These are phyloP conservation scores for Ophion slaviceki DNA, from an alignment of 2,888 invertebrate species.

Conservation along the genomic window DNA sequence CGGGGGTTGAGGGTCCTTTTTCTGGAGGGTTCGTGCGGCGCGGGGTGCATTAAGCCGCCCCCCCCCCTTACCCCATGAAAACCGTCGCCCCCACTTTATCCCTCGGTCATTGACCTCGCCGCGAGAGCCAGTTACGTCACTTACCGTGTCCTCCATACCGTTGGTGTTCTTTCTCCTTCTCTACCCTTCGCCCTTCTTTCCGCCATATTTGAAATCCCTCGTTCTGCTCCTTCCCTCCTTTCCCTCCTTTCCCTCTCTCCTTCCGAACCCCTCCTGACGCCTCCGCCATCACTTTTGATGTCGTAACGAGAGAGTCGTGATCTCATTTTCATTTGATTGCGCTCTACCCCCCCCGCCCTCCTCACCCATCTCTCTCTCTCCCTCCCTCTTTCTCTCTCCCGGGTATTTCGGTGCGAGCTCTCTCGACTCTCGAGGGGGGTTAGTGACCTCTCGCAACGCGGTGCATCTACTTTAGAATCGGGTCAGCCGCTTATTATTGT, in stretches of 20 bases:
- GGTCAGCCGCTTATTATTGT: slow-evolving; percentile 83
- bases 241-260: slow-evolving; percentile 45
- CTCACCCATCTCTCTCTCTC: slow-evolving; percentile 16
- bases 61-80: background rate
- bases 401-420: slow-evolving; percentile 66
- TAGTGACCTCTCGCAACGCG: slow-evolving; percentile 78
- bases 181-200: slow-evolving; percentile 58
- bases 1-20: slow-evolving; percentile 67
- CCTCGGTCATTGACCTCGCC: slow-evolving; percentile 81
- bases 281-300: slow-evolving; percentile 80
- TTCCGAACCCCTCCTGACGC: slow-evolving; percentile 53
- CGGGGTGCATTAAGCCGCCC: slow-evolving; percentile 79
- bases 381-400: slow-evolving; percentile 44
- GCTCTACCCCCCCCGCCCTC: slow-evolving; percentile 67
- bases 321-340: slow-evolving; percentile 84
- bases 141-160: slow-evolving; percentile 60
- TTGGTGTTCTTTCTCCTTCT: slow-evolving; percentile 17
- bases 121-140: slow-evolving; percentile 80
- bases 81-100: background rate
- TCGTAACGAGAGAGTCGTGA: slow-evolving; percentile 82
- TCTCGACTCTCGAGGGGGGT: slow-evolving; percentile 73
- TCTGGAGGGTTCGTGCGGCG: slow-evolving; percentile 75
- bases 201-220: slow-evolving; percentile 48
- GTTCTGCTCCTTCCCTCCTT: slow-evolving; percentile 42
- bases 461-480: slow-evolving; percentile 83